Base-by-base conservation (phyloP, 2,888 invertebrate species). In the Sepiola atlantica region DNA sequence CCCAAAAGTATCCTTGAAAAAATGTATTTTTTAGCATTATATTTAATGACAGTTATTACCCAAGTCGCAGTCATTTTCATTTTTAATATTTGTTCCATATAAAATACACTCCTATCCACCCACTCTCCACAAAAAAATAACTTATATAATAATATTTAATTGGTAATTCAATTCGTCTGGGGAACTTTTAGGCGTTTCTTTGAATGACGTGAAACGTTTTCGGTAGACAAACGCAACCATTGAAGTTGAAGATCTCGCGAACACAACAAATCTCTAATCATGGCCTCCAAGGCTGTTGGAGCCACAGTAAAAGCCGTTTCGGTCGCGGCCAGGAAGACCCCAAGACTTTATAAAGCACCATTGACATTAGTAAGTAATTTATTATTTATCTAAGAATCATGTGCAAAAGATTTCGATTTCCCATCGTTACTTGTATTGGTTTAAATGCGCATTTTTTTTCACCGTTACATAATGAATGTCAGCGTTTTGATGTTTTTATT, bases 221-320 rank as follows among this genome's bases (percentile, higher is more conserved):
- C 92, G 12, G 92, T 20, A 92, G 92, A 28, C 54, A 35, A 61
- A 28, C 28, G 4, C 0, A 32, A 45, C 12, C 18, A 8, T 24
- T 28, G 35, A 35, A 45, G 35, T 35, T n/a, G n/a, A n/a, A n/a
- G n/a, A n/a, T n/a, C n/a, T 93, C 55, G 8, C 45, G 8, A 45
- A 45, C 20, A 45, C 20, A 55, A 93, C 54, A 94, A 94, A 92
- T 35, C 93, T 61, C 2, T 14, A 28, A 93, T n/a, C 54, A 94
- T 94, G 93, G 90, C 95, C 77, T 94, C 95, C n/a, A 93, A 94
- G 55, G 77, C 94, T 24, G 95, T 96, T 90, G 98, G 98, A 97
- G 99, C 99, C 90, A 99, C 99, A 94, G 98, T 99, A 77, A 98
- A 98, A 96, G 98, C 99, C 95, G 98, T 99, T 54, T 98, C 98